Evolutionary conservation across 1,140 invertebrate genomes (phyloP), one percentile per base, ranked within the genome.

Genomic region (Bombus haemorrhoidalis): DNA sequence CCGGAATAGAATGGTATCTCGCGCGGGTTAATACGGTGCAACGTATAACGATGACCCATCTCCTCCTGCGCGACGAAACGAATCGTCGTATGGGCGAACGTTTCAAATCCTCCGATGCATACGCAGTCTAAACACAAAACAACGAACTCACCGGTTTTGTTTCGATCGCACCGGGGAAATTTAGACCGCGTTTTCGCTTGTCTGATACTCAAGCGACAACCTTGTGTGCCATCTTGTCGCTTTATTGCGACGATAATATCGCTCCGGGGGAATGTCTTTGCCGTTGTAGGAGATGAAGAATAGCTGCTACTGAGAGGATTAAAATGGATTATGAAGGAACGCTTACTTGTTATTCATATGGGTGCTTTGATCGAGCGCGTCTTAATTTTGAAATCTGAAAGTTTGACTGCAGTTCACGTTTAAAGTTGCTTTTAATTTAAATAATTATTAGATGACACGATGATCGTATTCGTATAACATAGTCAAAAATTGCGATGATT

Each of bases 1-100:
- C 93, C 91, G 90, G 93, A 95, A 95, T 95, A 95, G 94, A 93
- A 93, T 91, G 91, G 91, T 91, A 92, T 93, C 92, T 89, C 85
- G 86, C 32, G 62, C 88, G 66, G 74, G 89, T 90, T 90, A 90
- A 90, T 86, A 90, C 72, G 88, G 78, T 78, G 88, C 68, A 83
- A 90, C 78, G 81, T 64, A 64, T 87, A 75, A 87, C 88, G 88
- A 89, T 86, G 76, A 72, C 80, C 71, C 87, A 78, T 88, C 87
- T 62, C 59, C 37, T 62, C 87, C 72, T 75, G 57, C 53, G 22
- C 79, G 64, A 18, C 53, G 76, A 76, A 81, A 75, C 53, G 78
- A 57, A 81, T 81, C 84, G 78, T 75, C 43, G 37, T n/a, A 41
- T 32, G n/a, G 74, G 34, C 74, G 74, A 68, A 86, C 79, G 68